Conservation (phyloP, 2,113 vertebrate species). For the Ammodytes marinus region DNA sequence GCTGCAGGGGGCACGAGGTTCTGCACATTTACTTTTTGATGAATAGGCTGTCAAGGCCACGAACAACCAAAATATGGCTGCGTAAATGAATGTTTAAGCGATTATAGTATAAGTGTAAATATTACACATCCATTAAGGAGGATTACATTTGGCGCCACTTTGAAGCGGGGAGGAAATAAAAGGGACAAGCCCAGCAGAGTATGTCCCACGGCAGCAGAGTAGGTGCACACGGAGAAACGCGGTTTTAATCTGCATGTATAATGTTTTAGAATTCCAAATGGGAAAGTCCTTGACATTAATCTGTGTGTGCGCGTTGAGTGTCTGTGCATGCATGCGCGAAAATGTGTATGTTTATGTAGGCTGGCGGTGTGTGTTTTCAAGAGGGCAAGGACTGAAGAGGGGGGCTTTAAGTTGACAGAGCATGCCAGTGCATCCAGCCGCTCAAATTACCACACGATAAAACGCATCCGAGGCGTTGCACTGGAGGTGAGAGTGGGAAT, state of each 20-base stretch:
- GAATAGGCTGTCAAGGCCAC: constrained; percentile 86
- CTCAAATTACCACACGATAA: constrained; percentile 78
- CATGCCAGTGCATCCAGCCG: constrained; percentile 79
- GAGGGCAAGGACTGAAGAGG: constrained; percentile 53
- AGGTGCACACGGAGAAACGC: constrained; percentile 58
- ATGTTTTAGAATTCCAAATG: constrained; percentile 78
- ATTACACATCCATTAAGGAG: constrained; percentile 86
- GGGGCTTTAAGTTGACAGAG: constrained; percentile 79
- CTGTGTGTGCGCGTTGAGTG: constrained; percentile 41
- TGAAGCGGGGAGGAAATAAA: constrained; percentile 54
- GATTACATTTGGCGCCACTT: constrained; percentile 82
- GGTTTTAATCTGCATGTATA: constrained; percentile 81
- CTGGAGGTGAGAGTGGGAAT: constrained; percentile 73
- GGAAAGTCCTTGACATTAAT: constrained; percentile 84
- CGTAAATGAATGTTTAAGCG: constrained; percentile 84
- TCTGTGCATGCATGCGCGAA: constrained; percentile 7
- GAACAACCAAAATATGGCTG: constrained; percentile 83
- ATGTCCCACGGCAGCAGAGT: constrained; percentile 55
- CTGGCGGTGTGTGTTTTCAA: constrained; percentile 56
- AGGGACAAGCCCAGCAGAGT: constrained; percentile 63
- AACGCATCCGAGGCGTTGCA: constrained; percentile 57
- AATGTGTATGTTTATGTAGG: constrained; percentile 54
- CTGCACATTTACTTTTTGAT: constrained; percentile 85
- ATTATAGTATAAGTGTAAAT: constrained; percentile 86
- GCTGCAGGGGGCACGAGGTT: constrained; percentile 80